These are phyloP conservation scores for Hydrozoanthus tunicans DNA, from an alignment of 64 coral and sea anemone genomes.

Conservation along the genomic window DNA sequence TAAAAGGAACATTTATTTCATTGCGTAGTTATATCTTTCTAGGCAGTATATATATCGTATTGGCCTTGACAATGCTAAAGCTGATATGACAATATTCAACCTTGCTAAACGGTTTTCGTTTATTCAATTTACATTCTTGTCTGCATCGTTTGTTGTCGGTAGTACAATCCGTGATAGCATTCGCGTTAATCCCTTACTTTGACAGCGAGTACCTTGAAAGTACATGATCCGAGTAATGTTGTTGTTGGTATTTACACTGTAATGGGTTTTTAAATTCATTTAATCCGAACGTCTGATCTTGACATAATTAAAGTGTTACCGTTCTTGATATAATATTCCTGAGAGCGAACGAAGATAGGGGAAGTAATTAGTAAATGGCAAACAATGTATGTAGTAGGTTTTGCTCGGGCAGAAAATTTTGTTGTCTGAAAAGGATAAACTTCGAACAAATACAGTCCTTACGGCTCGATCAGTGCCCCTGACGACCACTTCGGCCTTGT, in stretches of 20 bases:
- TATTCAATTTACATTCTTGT: background rate
- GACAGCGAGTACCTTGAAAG: background rate
- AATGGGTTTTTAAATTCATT: background rate
- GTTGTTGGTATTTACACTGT: no score
- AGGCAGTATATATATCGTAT: no score
- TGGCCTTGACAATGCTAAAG: no score
- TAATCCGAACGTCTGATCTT: background rate
- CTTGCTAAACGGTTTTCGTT: no score
- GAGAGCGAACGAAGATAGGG: background rate
- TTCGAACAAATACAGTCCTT: background rate
- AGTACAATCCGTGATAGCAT: background rate
- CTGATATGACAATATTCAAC: no score
- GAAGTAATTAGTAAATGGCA: conserved; percentile 3
- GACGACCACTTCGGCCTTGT: no score
- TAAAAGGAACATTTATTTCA: no score
- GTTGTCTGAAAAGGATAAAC: background rate
- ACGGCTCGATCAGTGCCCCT: no score
- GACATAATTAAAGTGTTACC: no score
- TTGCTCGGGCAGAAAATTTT: background rate
- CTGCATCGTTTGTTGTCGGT: background rate
- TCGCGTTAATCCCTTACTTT: no score
- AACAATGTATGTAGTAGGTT: conserved; percentile 26
- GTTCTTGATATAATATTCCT: no score
- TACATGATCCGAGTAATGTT: background rate
- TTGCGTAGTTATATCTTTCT: no score